Evolutionary conservation across 2,113 vertebrate species (phyloP), one percentile per base, ranked within the genome.

Genomic region (Onychostoma macrolepis): DNA sequence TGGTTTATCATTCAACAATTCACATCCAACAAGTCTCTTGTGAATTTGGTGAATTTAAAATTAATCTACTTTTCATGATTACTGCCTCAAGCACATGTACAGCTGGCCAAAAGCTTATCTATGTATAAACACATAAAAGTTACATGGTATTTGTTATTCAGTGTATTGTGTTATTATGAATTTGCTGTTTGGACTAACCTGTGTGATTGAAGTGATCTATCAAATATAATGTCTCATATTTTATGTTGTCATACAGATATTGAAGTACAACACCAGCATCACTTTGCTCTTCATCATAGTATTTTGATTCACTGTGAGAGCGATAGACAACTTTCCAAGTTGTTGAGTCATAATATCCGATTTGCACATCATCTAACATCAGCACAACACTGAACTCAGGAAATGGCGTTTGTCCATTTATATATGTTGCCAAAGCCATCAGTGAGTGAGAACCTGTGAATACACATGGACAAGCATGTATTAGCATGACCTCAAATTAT

Each of bases 371-470:
- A 85, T 17, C 4, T 6, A 8, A 67, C 80, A 76, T 82, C n/a
- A 58, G 7, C 2, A 87, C 65, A 38, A 41, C 48, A 43, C 74
- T 88, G 11, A 88, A 88, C 74, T 88, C 87, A 12, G 87, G 82
- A 30, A 88, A 88, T 24, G 65, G 45, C 2, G 87, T 79, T 9
- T 71, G 43, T 56, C 82, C 86, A 6, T 17, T 48, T 48, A 72
- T 72, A 53, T 80, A 72, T 56, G 87, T 88, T 19, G 82, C 43
- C 4, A 88, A 28, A 45, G 38, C 48, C 61, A 65, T 72, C 50
- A 85, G 65, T n/a, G 87, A 88, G 76, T 88, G 87, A 74, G 87
- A 80, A 58, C 82, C 87, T 88, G 63, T 2, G 12, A 0, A 78
- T 26, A 26, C 7, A 58, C 56, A 61, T 24, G 56, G 21, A 58